Percentiles rank a stretch among this genome's conserved stretches.
Conservation (phyloP, 2,888 invertebrate genomes). For the Allolobophora icterica region DNA sequence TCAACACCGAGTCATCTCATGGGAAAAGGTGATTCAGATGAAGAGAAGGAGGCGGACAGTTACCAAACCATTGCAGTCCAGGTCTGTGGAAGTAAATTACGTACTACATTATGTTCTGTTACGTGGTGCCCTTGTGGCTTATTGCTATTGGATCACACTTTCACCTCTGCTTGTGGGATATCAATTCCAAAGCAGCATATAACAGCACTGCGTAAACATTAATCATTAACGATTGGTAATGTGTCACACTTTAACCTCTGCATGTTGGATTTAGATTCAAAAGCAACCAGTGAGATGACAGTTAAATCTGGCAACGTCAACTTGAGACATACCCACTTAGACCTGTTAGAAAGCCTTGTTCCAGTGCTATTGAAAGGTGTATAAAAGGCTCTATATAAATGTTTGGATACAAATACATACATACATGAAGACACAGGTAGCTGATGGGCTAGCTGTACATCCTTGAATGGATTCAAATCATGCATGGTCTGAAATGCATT, state of each 20-base stretch:
- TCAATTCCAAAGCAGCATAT: too few species aligned
- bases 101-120: too few species aligned
- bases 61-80: constrained; percentile 80
- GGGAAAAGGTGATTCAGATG: constrained; percentile 57
- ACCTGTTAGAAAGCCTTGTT: too few species aligned
- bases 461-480: too few species aligned
- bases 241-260: neutral
- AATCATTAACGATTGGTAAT: too few species aligned
- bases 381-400: too few species aligned
- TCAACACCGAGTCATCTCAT: constrained; percentile 59
- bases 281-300: neutral
- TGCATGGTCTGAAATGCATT: neutral
- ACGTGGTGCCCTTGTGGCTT: too few species aligned
- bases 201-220: neutral
- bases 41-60: constrained; percentile 72
- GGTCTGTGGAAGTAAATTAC: constrained; percentile 63
- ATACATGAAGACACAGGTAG: neutral
- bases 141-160: too few species aligned
- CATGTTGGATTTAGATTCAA: neutral
- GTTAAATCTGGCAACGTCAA: neutral
- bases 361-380: too few species aligned
- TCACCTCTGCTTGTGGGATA: too few species aligned
- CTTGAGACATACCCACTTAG: too few species aligned
- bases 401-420: too few species aligned
- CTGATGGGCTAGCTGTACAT: neutral